Percentiles rank a stretch among this genome's conserved stretches.
phyloP scores from a whole-genome alignment of 1,140 invertebrate genomes.

The Scaptomyza graminum region DNA sequence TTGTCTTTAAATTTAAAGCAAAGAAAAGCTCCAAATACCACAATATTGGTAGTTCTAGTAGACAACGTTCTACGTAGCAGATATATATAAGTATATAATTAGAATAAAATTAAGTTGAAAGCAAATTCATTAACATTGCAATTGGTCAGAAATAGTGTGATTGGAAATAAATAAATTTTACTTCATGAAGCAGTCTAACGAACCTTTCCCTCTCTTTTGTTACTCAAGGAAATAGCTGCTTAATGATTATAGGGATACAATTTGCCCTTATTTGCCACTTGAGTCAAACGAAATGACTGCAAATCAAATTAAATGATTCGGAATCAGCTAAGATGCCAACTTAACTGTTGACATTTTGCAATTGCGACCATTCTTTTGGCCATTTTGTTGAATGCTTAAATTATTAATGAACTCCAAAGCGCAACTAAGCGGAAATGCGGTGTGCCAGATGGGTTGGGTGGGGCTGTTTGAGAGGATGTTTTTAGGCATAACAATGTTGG shows the following conservation, averaged over 20 bases:
- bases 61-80: too few species aligned
- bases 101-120: too few species aligned
- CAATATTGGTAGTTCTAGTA: too few species aligned
- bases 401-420: slow-evolving; percentile 59
- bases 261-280: slow-evolving; percentile 5
- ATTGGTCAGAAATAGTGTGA: too few species aligned
- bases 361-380: not conserved
- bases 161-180: too few species aligned
- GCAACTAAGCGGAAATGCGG: slow-evolving; percentile 49
- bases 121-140: too few species aligned
- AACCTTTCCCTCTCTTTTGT: not conserved
- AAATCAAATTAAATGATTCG: slow-evolving; percentile 9
- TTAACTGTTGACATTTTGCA: slow-evolving; percentile 46
- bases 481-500: slow-evolving; percentile 53
- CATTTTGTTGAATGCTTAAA: slow-evolving; percentile 38
- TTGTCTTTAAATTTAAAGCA: too few species aligned
- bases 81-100: too few species aligned
- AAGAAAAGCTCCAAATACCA: too few species aligned
- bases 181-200: not conserved
- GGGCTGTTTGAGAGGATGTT: not conserved
- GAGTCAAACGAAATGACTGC: slow-evolving; percentile 8
- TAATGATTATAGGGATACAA: slow-evolving; percentile 29
- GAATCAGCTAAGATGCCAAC: not conserved
- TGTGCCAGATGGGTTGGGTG: not conserved
- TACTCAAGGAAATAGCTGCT: slow-evolving; percentile 15